Evolutionary conservation across 1,140 invertebrate genomes (phyloP).

Genomic region (Leucophenga varia): DNA sequence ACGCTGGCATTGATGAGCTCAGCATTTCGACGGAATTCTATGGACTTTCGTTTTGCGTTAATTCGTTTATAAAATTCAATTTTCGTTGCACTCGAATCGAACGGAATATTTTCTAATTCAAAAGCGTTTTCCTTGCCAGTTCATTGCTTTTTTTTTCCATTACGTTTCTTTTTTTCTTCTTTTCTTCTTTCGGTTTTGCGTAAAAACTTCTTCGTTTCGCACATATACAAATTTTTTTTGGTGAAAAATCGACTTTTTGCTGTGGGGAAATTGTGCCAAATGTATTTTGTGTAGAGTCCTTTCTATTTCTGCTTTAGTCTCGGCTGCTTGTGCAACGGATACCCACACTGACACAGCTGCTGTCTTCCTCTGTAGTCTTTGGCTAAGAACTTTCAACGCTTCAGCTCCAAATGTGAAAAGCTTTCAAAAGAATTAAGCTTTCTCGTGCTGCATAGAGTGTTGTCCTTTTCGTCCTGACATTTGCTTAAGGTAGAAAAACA

Average conservation of each 20-base stretch:
- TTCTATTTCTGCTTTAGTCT: conserved; percentile 24
- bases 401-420: no score
- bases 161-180: conserved; percentile 2
- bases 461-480: no score
- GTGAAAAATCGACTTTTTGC: conserved; percentile 49
- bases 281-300: conserved; percentile 29
- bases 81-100: neutral
- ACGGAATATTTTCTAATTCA: no score
- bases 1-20: conserved; percentile 35
- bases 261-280: conserved; percentile 37
- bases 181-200: conserved; percentile 10
- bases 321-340: no score
- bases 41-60: no score
- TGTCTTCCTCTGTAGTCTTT: no score
- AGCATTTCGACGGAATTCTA: conserved; percentile 17
- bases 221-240: conserved; percentile 39
- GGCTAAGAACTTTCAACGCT: no score
- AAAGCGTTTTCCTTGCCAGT: neutral
- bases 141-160: neutral
- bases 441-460: no score
- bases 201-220: conserved; percentile 43
- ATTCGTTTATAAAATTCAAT: neutral
- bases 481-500: no score
- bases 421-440: no score
- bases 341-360: conserved; percentile 41